phyloP scores from a whole-genome alignment of 2,888 invertebrate species.

The Agelastica alni region DNA sequence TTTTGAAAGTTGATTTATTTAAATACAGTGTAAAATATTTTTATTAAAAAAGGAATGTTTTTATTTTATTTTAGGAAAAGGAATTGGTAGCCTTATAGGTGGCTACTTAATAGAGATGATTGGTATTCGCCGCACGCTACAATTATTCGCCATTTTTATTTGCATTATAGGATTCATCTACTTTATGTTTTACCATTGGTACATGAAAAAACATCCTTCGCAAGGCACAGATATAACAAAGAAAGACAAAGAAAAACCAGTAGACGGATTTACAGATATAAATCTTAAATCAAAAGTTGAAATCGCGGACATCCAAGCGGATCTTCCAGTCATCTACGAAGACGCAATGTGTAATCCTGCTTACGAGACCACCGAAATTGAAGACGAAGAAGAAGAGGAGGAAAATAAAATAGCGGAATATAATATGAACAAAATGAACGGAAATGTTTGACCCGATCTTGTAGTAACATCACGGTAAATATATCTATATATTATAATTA shows the following conservation, averaged over 20 bases:
- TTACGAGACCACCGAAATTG: constrained; percentile 48
- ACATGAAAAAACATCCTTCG: constrained; percentile 62
- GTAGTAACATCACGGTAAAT: no score
- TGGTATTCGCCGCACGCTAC: constrained; percentile 74
- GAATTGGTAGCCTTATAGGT: no score
- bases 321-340: constrained; percentile 46
- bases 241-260: constrained; percentile 55
- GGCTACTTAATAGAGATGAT: no score
- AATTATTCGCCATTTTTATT: constrained; percentile 68
- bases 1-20: no score
- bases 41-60: no score
- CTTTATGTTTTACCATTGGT: constrained; percentile 69
- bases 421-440: no score
- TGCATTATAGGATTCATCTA: constrained; percentile 70
- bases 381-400: constrained; percentile 35
- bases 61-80: no score
- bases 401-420: no score
- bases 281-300: constrained; percentile 39
- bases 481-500: no score
- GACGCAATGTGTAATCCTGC: constrained; percentile 50
- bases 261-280: constrained; percentile 36
- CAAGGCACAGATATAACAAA: constrained; percentile 64
- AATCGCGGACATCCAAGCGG: constrained; percentile 34
- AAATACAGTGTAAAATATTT: no score
- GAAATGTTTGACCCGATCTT: constrained; percentile 24